These are phyloP conservation scores for Adelosebastes latens DNA, from an alignment of 2,797 vertebrate genomes.

Conservation along the genomic window DNA sequence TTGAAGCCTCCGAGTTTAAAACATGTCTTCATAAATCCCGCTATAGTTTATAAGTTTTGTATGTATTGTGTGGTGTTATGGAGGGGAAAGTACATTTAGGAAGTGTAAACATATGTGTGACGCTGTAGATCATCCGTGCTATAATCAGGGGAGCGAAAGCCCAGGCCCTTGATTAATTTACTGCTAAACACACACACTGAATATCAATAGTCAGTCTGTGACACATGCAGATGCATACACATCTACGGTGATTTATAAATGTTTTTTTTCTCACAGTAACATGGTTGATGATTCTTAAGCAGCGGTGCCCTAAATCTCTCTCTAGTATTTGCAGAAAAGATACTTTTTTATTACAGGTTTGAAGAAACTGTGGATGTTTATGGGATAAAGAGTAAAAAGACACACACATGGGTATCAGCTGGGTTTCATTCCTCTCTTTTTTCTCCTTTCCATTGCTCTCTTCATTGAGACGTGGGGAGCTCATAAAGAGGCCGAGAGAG, in stretches of 20 bases:
- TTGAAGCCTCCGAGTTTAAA: constrained; percentile 55
- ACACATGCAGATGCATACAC: not conserved
- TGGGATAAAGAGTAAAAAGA: constrained; percentile 33
- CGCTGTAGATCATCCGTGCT: constrained; percentile 44
- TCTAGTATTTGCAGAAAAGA: not conserved
- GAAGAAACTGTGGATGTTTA: constrained; percentile 52
- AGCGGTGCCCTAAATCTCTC: constrained; percentile 11
- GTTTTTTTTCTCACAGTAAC: constrained; percentile 17
- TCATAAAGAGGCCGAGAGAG: constrained; percentile 72
- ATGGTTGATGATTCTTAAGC: constrained; percentile 10
- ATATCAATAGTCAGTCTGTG: constrained; percentile 40
- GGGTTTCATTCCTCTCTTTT: constrained; percentile 39
- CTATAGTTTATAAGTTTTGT: constrained; percentile 50
- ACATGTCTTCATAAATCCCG: constrained; percentile 58
- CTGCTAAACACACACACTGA: constrained; percentile 50
- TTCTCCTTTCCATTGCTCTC: constrained; percentile 36
- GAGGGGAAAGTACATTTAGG: constrained; percentile 36
- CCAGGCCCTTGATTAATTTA: constrained; percentile 59
- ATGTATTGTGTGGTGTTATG: constrained; percentile 35
- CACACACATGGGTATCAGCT: constrained; percentile 58
- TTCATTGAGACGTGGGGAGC: constrained; percentile 71
- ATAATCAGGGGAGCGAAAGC: constrained; percentile 61
- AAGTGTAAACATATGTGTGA: constrained; percentile 56
- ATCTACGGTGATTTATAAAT: constrained; percentile 22
- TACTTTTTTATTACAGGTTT: constrained; percentile 41